Percentiles rank a stretch among this genome's conserved stretches.
Conservation (phyloP, 2,888 invertebrate genomes). For the Clivina fossor region DNA sequence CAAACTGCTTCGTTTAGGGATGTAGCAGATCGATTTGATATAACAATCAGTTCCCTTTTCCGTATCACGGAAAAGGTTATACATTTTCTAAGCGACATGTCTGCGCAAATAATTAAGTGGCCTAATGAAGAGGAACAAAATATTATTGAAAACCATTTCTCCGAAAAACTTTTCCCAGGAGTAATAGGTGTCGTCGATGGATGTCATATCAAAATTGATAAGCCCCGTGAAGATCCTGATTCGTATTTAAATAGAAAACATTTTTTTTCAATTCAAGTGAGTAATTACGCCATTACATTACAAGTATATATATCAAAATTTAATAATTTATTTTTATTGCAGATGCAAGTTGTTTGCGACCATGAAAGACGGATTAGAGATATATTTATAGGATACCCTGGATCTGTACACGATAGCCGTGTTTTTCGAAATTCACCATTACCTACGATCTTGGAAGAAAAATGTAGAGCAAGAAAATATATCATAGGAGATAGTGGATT, state of each 20-base stretch:
- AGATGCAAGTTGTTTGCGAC: slow-evolving; percentile 36
- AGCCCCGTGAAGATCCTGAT: too few relatives aligned
- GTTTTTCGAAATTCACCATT: too few relatives aligned
- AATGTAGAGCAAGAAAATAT: too few relatives aligned
- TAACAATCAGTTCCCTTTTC: slow-evolving; percentile 35
- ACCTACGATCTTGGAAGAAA: too few relatives aligned
- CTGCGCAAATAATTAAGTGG: slow-evolving; percentile 37
- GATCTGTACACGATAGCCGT: slow-evolving; percentile 37
- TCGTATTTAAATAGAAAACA: slow-evolving; percentile 37
- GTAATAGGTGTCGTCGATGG: slow-evolving; percentile 29
- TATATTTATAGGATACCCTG: slow-evolving; percentile 34
- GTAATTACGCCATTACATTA: slow-evolving; percentile 7
- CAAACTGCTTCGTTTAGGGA: slow-evolving; percentile 38
- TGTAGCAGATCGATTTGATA: slow-evolving; percentile 39
- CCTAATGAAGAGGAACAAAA: slow-evolving; percentile 36
- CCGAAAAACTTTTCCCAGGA: slow-evolving; percentile 32
- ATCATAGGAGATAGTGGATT: too few relatives aligned
- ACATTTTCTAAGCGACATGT: slow-evolving; percentile 34
- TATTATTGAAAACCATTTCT: slow-evolving; percentile 30
- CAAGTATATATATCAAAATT: background rate
- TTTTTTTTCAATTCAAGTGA: slow-evolving; percentile 25
- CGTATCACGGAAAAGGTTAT: slow-evolving; percentile 31
- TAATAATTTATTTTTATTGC: slow-evolving; percentile 12
- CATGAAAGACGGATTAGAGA: slow-evolving; percentile 25
- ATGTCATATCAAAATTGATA: slow-evolving; percentile 29